A percentile compares a stretch with the other conserved stretches of the same genome.
Evolutionary conservation across 1,140 invertebrate species (phyloP).

Genomic region (Bombus impatiens): DNA sequence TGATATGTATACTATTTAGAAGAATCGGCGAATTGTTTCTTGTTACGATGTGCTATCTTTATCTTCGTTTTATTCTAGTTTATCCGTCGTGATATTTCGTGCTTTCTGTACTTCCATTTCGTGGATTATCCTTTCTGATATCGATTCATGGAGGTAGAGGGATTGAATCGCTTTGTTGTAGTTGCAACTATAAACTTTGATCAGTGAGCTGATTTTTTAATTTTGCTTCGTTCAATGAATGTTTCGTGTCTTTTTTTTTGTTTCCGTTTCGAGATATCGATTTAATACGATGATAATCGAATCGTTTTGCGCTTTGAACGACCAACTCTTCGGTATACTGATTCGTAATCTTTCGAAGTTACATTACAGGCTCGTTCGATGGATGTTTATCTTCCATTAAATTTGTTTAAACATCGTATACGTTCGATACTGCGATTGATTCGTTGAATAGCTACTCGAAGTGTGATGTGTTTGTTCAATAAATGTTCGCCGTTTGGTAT

Average conservation of each 20-base stretch:
- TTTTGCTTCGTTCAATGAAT: neutral
- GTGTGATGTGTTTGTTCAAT: neutral
- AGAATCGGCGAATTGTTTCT: neutral
- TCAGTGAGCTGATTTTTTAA: neutral
- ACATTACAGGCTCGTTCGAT: neutral
- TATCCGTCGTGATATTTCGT: neutral
- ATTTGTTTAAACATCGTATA: neutral
- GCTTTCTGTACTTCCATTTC: neutral
- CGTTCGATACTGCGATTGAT: neutral
- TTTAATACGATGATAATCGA: neutral
- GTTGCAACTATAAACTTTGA: neutral
- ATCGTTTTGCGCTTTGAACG: neutral
- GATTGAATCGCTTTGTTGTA: neutral
- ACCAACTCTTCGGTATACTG: neutral
- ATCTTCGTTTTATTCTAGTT: neutral
- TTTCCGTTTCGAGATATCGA: neutral
- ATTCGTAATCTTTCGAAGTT: neutral
- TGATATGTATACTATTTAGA: constrained; percentile 46
- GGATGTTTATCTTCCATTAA: neutral
- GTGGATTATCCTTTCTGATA: neutral
- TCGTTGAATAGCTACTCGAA: neutral
- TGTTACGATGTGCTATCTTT: neutral
- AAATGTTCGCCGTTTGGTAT: neutral
- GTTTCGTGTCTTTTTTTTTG: too few relatives aligned
- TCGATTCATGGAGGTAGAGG: neutral